Conservation (phyloP, 2,797 vertebrate species). For the Thripadectes ignobilis region DNA sequence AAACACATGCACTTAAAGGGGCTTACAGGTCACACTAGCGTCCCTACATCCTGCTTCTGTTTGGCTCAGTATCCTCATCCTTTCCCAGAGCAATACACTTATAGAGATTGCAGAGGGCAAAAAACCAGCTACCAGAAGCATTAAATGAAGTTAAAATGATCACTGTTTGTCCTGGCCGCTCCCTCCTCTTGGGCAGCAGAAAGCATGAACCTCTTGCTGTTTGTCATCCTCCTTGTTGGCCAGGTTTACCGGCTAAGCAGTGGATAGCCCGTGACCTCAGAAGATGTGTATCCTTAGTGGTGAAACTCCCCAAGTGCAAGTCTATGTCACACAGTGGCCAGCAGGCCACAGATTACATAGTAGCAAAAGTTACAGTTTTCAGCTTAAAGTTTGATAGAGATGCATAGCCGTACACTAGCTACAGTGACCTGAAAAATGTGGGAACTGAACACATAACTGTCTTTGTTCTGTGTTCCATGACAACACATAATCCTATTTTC, state of each 20-base stretch:
- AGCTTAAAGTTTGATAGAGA: not conserved
- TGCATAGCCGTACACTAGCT: not conserved
- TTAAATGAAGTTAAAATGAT: not conserved
- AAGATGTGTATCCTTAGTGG: not conserved
- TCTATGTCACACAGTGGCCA: not conserved
- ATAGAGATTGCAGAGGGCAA: not conserved
- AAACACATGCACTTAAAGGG: not conserved
- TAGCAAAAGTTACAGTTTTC: not conserved
- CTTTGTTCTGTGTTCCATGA: not conserved
- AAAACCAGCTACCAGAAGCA: not conserved
- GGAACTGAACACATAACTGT: not conserved
- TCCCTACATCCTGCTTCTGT: not conserved
- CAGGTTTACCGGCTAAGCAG: not conserved
- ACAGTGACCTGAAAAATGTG: not conserved
- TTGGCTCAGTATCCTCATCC: not conserved
- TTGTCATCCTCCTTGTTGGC: not conserved
- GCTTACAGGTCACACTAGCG: not conserved
- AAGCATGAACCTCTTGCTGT: not conserved
- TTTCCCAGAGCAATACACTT: not conserved
- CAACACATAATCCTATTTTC: not conserved
- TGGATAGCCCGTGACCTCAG: not conserved
- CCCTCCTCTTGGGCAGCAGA: not conserved
- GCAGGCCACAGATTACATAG: not conserved
- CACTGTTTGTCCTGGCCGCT: not conserved
- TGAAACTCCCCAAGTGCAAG: not conserved